Percentiles rank a stretch among this genome's conserved stretches.
Evolutionary conservation across 1,140 invertebrate species (phyloP).

Genomic region (Proctacanthus coquilletti): DNA sequence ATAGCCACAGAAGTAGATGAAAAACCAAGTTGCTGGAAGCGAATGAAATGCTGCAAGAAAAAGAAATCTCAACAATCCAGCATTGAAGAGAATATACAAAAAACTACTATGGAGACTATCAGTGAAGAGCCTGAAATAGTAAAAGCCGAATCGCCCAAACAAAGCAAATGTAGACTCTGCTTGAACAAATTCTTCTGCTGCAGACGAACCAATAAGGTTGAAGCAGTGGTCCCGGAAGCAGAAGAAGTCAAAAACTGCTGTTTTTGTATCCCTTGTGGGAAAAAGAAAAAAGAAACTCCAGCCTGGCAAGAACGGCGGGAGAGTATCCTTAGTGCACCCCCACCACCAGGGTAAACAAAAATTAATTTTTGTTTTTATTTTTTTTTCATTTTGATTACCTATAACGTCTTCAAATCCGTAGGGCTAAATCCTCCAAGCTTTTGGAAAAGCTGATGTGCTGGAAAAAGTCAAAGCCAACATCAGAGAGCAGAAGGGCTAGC

Average conservation of each 20-base stretch:
- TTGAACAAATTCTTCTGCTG: slow-evolving; percentile 26
- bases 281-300: slow-evolving; percentile 9
- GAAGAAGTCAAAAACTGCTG: slow-evolving; percentile 22
- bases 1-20: slow-evolving; percentile 22
- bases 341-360: slow-evolving; percentile 13
- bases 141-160: slow-evolving; percentile 6
- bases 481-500: slow-evolving; percentile 38
- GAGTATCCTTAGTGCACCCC: slow-evolving; percentile 18
- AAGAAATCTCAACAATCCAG: slow-evolving; percentile 2
- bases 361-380: not conserved
- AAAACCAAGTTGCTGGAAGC: slow-evolving; percentile 21
- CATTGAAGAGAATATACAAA: slow-evolving; percentile 2
- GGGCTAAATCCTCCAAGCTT: too few species aligned
- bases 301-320: slow-evolving; percentile 29
- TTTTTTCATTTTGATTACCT: too few species aligned
- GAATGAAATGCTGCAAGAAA: slow-evolving; percentile 20
- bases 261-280: slow-evolving; percentile 25
- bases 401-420: too few species aligned
- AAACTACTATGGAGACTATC: slow-evolving; percentile 12
- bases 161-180: slow-evolving; percentile 21
- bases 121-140: slow-evolving; percentile 6
- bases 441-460: slow-evolving; percentile 23
- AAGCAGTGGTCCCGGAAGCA: slow-evolving; percentile 19
- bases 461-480: slow-evolving; percentile 24
- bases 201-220: slow-evolving; percentile 25